Evolutionary conservation across 2,113 vertebrate species (phyloP).

Genomic region (Rhynchomys soricoides): DNA sequence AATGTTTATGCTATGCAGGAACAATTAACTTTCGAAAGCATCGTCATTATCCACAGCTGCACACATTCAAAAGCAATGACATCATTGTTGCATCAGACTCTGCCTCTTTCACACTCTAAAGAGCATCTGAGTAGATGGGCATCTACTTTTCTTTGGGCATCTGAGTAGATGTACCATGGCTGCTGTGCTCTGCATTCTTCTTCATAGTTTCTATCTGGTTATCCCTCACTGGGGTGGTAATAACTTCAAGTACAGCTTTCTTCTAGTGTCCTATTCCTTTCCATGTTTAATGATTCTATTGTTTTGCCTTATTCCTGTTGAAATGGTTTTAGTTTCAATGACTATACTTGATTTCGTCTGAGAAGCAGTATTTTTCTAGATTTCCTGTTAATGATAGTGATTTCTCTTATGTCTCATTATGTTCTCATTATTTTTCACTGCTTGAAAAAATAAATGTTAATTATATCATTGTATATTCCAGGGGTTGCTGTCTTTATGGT

Average conservation of each 20-base stretch:
- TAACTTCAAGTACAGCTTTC: background rate
- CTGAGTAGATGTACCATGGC: accelerated
- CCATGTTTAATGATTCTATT: background rate
- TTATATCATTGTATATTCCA: background rate
- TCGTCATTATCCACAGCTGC: background rate
- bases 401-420: background rate
- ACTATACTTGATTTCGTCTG: background rate
- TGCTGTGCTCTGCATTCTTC: background rate
- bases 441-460: background rate
- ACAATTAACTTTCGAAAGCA: slow-evolving; percentile 13
- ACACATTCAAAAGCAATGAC: background rate
- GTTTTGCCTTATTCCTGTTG: background rate
- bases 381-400: background rate
- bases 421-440: background rate
- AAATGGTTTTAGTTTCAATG: slow-evolving; percentile 16
- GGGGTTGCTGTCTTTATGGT: background rate
- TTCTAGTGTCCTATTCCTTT: background rate
- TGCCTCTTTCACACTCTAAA: background rate
- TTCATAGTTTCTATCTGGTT: background rate
- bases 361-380: background rate
- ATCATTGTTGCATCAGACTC: background rate
- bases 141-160: too few species aligned
- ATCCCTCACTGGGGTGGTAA: background rate
- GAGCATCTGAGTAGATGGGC: too few species aligned
- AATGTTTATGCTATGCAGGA: background rate